phyloP scores from a whole-genome alignment of 1,140 invertebrate genomes.

The Ceratina australensis region DNA sequence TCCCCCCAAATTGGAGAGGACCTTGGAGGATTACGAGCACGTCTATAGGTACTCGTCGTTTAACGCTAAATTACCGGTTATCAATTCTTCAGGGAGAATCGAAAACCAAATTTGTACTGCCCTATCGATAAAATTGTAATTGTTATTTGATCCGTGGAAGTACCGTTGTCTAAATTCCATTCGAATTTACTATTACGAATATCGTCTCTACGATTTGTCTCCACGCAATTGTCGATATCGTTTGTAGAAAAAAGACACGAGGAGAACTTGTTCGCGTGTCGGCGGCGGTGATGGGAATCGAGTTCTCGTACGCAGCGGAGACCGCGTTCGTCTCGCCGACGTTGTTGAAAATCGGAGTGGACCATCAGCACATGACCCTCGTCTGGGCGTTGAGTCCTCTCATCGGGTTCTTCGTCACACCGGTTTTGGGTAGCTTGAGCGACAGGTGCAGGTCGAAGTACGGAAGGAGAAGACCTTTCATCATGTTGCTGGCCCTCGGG shows the following conservation, averaged over 20 bases:
- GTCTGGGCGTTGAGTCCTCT: conserved; percentile 96
- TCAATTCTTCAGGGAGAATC: too few relatives aligned
- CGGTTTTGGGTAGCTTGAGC: conserved; percentile 93
- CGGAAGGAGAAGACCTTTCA: conserved; percentile 94
- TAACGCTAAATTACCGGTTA: too few relatives aligned
- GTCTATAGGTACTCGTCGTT: conserved; percentile 84
- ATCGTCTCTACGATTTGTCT: too few relatives aligned
- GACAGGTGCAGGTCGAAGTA: conserved; percentile 90
- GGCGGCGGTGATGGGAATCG: conserved; percentile 97
- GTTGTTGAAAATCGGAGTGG: conserved; percentile 94
- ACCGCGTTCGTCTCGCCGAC: conserved; percentile 98
- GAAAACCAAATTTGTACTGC: too few relatives aligned
- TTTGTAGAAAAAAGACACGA: conserved; percentile 86
- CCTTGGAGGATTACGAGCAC: conserved; percentile 84
- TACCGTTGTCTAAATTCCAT: not conserved
- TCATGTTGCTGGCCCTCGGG: conserved; percentile 92
- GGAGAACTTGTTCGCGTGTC: conserved; percentile 92
- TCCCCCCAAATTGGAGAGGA: conserved; percentile 75
- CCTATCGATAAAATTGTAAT: too few relatives aligned
- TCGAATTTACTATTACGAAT: too few relatives aligned
- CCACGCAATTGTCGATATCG: too few relatives aligned
- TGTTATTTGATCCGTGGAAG: too few relatives aligned
- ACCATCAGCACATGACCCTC: conserved; percentile 94
- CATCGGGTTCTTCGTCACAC: conserved; percentile 96
- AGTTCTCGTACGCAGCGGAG: conserved; percentile 98